Base-by-base conservation (phyloP, 2,888 invertebrate genomes). In the Hemaris fuciformis region DNA sequence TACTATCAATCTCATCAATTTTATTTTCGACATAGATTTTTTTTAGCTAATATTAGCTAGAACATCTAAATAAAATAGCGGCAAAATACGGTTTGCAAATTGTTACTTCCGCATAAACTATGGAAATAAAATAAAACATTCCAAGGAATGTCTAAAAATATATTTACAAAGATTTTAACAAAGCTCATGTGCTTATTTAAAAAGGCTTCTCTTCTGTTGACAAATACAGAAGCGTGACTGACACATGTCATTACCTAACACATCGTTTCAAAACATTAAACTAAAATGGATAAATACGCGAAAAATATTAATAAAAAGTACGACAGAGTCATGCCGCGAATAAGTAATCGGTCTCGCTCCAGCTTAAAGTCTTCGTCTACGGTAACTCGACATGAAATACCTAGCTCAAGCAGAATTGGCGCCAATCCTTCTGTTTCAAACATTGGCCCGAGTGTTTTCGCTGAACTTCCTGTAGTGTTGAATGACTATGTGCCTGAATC, bases 321-420 rank as follows among this genome's bases (percentile, higher is more conserved):
- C 66, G 83, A 83, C 10, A 85, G 88, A 75, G 89, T 91, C 0
- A 89, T 90, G 91, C 73, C 91, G 31, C 87, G 90, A 48, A 81
- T 90, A 2, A 68, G 72, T 57, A 85, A 80, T 72, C 74, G 68
- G 61, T 77, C 82, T 34, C 72, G 71, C 27, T 68, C 69, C 27
- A 83, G 73, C 68, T 67, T 85, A 34, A 84, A 76, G 59, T 75
- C 85, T 27, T 80, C 68, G 70, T 81, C 84, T 46, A 72, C 70
- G 61, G 87, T 91, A 64, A 85, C 79, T 61, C 84, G 87, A 57
- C 90, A 91, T 68, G 82, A 82, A 70, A 73, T 70, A 61, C 79
- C 79, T 41, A 76, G 81, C 58, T 78, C 85, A 45, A 76, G 72
- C 58, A 74, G 75, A 61, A 65, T 84, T 84, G 87, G 88, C 88